phyloP scores from a whole-genome alignment of 2,113 vertebrate species.

The Plecotus auritus region DNA sequence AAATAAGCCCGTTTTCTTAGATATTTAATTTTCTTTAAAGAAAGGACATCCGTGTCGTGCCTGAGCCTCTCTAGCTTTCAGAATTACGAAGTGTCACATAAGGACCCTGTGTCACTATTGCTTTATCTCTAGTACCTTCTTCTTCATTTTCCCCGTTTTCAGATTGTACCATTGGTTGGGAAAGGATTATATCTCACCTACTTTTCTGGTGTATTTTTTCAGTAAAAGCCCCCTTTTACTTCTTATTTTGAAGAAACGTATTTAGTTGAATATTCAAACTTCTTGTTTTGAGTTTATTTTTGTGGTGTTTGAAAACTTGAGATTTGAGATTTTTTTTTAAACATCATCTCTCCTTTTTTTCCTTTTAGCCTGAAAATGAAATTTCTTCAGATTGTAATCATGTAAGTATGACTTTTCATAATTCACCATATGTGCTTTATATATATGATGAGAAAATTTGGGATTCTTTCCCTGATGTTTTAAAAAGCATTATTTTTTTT shows the following conservation, averaged over 20 bases:
- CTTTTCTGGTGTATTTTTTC: not conserved
- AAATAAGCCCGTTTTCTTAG: not conserved
- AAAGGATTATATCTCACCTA: not conserved
- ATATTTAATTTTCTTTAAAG: not conserved
- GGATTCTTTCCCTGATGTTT: constrained; percentile 27
- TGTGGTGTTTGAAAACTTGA: constrained; percentile 48
- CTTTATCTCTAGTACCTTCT: not conserved
- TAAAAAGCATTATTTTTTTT: constrained; percentile 39
- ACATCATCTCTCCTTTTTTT: not conserved
- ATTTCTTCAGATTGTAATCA: constrained; percentile 96
- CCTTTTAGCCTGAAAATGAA: constrained; percentile 90
- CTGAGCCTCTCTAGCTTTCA: not conserved
- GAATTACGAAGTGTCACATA: not conserved
- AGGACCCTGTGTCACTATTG: not conserved
- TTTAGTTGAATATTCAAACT: constrained; percentile 43
- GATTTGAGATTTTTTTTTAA: not conserved
- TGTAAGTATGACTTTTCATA: constrained; percentile 85
- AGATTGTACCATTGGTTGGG: not conserved
- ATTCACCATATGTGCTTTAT: constrained; percentile 15
- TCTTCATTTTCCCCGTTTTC: not conserved
- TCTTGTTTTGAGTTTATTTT: constrained; percentile 54
- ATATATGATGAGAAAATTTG: not conserved
- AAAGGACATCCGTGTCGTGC: not conserved
- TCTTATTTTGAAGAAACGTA: not conserved
- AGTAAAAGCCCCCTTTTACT: not conserved